Evolutionary conservation across 2,888 invertebrate genomes (phyloP), one percentile per base, ranked within the genome.

Genomic region (Eilema sororculum): DNA sequence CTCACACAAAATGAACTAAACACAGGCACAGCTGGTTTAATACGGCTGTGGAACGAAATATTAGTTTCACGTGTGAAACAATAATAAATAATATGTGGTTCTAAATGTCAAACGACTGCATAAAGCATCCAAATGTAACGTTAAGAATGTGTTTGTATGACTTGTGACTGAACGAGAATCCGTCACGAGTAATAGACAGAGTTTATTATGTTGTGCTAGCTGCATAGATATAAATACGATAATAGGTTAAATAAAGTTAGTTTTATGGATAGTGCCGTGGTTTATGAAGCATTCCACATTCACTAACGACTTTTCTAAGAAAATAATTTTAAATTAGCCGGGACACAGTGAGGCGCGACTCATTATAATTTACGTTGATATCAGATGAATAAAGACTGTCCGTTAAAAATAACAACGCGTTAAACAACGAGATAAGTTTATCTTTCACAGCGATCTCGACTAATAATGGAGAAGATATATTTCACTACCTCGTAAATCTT

Each of bases 261-360:
- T 52, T 69, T 69, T 60, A 69, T 61, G 10, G 56, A 20, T 61
- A 65, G 65, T 60, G 37, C 33, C 60, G 28, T 20, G 56, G 69
- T 69, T 69, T 69, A 65, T 69, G 69, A 59, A 65, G 22, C 52
- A 24, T 41, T 65, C n/a, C 33, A 69, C 41, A 12, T 64, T 57
- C 8, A 37, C 24, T 56, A 20, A 65, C 60, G 65, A 56, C 65
- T 65, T 65, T 69, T 63, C 58, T 63, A 22, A 41, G 64, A 68
- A 64, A 25, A 56, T 30, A 25, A 52, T 28, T 28, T 16, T 62
- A 37, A 37, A 37, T 37, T 37, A 3, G 22, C 33, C 12, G 22
- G 33, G 52, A 52, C 61, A 61, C n/a, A 22, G 33, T 10, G n/a
- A 4, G 16, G 28, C 20, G 9, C 16, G 25, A 33, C 12, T 22